These are phyloP conservation scores for Gymnocypris eckloni DNA, from an alignment of 2,797 vertebrate species.

Conservation along the genomic window DNA sequence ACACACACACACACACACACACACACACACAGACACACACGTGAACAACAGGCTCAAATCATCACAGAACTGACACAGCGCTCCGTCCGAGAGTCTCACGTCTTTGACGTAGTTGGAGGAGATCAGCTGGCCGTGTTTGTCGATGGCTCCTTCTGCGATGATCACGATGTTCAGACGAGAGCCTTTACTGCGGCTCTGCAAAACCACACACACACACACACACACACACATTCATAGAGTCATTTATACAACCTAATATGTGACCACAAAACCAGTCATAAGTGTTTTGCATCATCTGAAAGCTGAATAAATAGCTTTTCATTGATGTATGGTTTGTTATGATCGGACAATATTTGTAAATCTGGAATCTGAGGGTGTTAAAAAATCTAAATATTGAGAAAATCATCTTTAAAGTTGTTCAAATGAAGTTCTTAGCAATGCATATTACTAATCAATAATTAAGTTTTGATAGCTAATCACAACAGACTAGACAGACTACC, in stretches of 20 bases:
- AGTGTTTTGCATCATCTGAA: no score
- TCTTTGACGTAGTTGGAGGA: slow-evolving; percentile 90
- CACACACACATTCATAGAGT: background rate
- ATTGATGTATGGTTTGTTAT: no score
- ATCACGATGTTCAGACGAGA: slow-evolving; percentile 96
- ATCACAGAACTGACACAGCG: background rate
- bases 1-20: slow-evolving; percentile 4
- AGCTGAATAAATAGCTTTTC: no score
- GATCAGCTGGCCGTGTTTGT: slow-evolving; percentile 85
- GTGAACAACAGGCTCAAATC: background rate
- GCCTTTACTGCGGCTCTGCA: slow-evolving; percentile 87
- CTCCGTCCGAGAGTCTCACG: slow-evolving; percentile 72
- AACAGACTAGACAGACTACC: background rate
- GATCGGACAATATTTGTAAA: no score
- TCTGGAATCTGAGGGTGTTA: no score
- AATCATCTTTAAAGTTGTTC: no score
- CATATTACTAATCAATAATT: no score
- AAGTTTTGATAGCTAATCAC: no score
- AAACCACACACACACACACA: slow-evolving; percentile 3
- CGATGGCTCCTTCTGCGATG: slow-evolving; percentile 92
- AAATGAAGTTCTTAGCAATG: no score
- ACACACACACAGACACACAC: background rate
- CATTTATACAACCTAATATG: background rate
- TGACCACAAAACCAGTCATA: background rate
- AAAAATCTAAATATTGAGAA: no score